Evolutionary conservation across 2,888 invertebrate genomes (phyloP), one percentile per base, ranked within the genome.

Genomic region (Bhutanitis thaidina): DNA sequence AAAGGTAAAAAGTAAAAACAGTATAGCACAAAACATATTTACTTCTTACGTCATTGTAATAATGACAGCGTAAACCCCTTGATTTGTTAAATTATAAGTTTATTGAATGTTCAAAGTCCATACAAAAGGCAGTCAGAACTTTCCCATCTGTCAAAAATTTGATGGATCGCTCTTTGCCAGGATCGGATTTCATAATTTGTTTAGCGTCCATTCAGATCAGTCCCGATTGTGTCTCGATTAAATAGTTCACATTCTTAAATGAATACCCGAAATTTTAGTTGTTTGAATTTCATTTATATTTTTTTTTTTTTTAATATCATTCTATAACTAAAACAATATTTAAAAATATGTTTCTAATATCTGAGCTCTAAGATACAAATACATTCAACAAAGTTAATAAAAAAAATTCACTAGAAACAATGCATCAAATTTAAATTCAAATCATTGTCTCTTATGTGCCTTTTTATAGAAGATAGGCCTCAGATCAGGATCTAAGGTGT

Each of bases 121-220:
- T 38, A 71, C 68, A 65, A 68, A 65, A 61, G 61, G 62, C 61
- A 62, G 59, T 55, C 47, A 53, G 61, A 66, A 66, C 71, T 75
- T 75, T 76, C 66, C 69, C 69, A 60, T 65, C 84, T 82, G 86
- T 85, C 86, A 83, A 55, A 79, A 70, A 63, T 80, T 71, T 85
- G 86, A 86, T 80, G 80, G 84, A 86, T 86, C 77, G 71, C 69
- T 72, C 67, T 76, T 70, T 64, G 59, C 57, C 53, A 57, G 65
- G 77, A 80, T 85, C 81, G 65, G 69, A 76, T 87, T 87, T 80
- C 87, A 83, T 80, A 83, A 83, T 81, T 83, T 81, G 73, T 85
- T 83, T 81, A 70, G 77, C 71, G 60, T 73, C 69, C 77, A 77
- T 81, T 80, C 77, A 71, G 56, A 69, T 67, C 62, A 60, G 61